Percentiles rank a stretch among this genome's conserved stretches.
phyloP scores from a whole-genome alignment of 2,113 vertebrate species.

The Talpa occidentalis region DNA sequence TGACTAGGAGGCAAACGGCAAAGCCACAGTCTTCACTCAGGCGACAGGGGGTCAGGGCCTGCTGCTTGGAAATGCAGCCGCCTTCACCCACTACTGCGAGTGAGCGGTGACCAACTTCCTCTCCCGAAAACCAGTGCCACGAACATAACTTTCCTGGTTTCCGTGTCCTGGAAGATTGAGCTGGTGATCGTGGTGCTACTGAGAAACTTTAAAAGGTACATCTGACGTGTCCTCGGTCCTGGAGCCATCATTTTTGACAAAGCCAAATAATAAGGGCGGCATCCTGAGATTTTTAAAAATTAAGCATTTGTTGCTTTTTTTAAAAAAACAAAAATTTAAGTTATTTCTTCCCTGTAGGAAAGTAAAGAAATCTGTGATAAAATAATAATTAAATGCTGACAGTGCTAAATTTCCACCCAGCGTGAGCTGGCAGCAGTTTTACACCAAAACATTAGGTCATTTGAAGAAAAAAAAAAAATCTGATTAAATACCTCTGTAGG shows the following conservation, averaged over 20 bases:
- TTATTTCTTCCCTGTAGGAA: constrained; percentile 86
- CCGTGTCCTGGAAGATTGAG: not conserved
- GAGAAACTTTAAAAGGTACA: no score
- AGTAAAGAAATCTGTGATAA: constrained; percentile 87
- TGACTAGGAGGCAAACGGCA: not conserved
- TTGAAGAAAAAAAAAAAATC: constrained; percentile 78
- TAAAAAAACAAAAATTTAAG: constrained; percentile 54
- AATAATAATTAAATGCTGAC: constrained; percentile 91
- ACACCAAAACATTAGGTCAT: constrained; percentile 87
- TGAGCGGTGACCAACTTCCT: not conserved
- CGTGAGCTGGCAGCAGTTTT: constrained; percentile 85
- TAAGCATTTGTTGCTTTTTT: constrained; percentile 55
- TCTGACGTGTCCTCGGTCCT: not conserved
- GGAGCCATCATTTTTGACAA: constrained; percentile 64
- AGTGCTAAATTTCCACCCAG: constrained; percentile 87
- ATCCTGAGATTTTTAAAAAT: constrained; percentile 75
- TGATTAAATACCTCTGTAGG: constrained; percentile 85
- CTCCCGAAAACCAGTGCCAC: not conserved
- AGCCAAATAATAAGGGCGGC: constrained; percentile 50
- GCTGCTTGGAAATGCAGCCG: not conserved
- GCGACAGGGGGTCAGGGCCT: not conserved
- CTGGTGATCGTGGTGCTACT: not conserved
- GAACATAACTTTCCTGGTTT: not conserved
- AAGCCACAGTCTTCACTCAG: not conserved
- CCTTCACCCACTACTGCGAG: not conserved